Evolutionary conservation across 2,888 invertebrate species (phyloP).

Genomic region (Euclidia mi): DNA sequence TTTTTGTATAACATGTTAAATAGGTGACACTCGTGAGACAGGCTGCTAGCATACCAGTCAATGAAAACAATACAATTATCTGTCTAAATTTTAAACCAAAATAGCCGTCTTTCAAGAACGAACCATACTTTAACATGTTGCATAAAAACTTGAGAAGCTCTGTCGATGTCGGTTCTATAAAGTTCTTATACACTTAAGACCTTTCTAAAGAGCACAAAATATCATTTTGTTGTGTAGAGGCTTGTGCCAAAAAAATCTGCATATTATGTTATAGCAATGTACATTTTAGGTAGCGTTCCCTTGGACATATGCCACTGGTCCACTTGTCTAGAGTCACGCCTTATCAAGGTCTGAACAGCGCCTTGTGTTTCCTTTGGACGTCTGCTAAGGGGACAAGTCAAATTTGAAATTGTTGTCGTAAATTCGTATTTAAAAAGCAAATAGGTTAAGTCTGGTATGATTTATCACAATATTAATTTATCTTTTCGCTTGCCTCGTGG

Average conservation of each 20-base stretch:
- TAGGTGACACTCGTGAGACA: too few relatives aligned
- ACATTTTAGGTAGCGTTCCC: constrained; percentile 13
- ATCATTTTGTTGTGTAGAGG: constrained; percentile 27
- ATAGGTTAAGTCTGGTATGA: too few relatives aligned
- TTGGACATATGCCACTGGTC: constrained; percentile 37
- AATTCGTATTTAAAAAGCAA: too few relatives aligned
- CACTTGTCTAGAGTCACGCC: constrained; percentile 7
- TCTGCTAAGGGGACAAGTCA: neutral
- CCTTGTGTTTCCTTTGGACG: constrained; percentile 3
- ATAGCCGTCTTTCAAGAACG: too few relatives aligned
- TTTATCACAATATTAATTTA: too few relatives aligned
- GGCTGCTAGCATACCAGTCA: too few relatives aligned
- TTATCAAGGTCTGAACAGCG: constrained; percentile 19
- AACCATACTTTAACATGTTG: too few relatives aligned
- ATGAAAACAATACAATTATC: too few relatives aligned
- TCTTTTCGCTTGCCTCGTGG: too few relatives aligned
- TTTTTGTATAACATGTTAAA: too few relatives aligned
- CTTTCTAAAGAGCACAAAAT: constrained; percentile 2
- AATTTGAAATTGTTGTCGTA: neutral
- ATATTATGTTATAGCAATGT: constrained; percentile 26
- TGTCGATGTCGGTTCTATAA: neutral
- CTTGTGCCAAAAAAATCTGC: constrained; percentile 41
- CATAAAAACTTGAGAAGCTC: neutral
- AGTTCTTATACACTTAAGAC: neutral
- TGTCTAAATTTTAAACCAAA: too few relatives aligned